Conservation (phyloP, 2,888 invertebrate species). For the Pterobdella sp. region DNA sequence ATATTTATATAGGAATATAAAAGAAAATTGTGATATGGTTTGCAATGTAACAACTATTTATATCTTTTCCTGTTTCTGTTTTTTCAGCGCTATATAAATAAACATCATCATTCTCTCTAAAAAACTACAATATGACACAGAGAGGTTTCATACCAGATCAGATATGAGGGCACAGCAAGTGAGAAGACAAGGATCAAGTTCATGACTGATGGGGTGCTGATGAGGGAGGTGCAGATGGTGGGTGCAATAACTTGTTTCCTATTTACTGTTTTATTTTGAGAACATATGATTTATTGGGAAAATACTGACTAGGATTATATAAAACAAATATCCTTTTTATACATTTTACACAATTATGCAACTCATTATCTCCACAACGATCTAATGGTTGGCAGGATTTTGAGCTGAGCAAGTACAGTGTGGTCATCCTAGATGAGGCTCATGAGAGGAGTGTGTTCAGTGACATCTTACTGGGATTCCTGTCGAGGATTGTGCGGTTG, state of each 20-base stretch:
- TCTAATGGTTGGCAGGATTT: conserved; percentile 51
- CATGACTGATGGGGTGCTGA: conserved; percentile 93
- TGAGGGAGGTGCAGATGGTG: conserved; percentile 71
- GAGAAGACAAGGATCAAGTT: conserved; percentile 87
- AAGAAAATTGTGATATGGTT: background rate
- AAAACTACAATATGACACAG: conserved; percentile 36
- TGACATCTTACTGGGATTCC: conserved; percentile 80
- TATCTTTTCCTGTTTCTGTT: background rate
- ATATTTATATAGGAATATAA: background rate
- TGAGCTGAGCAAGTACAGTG: conserved; percentile 74
- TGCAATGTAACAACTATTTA: background rate
- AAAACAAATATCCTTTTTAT: too few species aligned
- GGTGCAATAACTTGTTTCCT: background rate
- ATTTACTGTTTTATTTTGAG: background rate
- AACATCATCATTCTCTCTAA: background rate
- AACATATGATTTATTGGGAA: too few species aligned
- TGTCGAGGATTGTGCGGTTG: conserved; percentile 79
- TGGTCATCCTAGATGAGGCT: conserved; percentile 91
- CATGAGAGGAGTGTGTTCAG: conserved; percentile 94
- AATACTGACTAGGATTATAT: too few species aligned
- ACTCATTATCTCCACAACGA: too few species aligned
- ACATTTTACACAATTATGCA: too few species aligned
- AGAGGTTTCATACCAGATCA: conserved; percentile 59
- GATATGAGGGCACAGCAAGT: conserved; percentile 87
- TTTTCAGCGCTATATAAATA: background rate